These are phyloP conservation scores for Pseudomyrmex dendroicus DNA, from an alignment of 1,140 invertebrate genomes.

Conservation along the genomic window DNA sequence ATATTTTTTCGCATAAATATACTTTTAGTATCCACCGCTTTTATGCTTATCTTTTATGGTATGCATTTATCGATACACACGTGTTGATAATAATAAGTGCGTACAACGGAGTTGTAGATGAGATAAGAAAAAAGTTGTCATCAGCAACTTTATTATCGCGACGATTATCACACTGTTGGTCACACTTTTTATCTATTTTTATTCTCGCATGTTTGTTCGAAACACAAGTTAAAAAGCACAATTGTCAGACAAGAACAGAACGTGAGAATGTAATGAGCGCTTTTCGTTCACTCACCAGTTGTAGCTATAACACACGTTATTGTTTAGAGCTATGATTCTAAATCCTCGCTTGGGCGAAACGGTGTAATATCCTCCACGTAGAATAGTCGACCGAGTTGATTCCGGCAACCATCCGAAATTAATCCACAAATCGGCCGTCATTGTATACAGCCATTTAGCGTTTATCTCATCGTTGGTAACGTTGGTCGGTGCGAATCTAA, in stretches of 20 bases:
- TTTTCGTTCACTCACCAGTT: constrained; percentile 88
- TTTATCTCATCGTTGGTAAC: constrained; percentile 85
- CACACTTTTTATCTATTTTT: no score
- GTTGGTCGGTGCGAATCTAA: constrained; percentile 86
- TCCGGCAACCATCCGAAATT: constrained; percentile 87
- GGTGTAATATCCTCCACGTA: constrained; percentile 90
- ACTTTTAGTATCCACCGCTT: no score
- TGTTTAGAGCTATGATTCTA: constrained; percentile 90
- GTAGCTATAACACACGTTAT: constrained; percentile 89
- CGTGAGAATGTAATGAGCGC: constrained; percentile 5
- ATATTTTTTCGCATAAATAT: no score
- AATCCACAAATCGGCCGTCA: constrained; percentile 88
- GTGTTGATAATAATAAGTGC: no score
- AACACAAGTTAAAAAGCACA: background rate
- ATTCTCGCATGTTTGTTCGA: no score
- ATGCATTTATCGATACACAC: no score
- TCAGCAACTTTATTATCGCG: no score
- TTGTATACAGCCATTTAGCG: constrained; percentile 90
- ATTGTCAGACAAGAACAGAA: background rate
- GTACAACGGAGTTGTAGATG: no score
- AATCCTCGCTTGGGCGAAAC: constrained; percentile 87
- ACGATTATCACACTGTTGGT: no score
- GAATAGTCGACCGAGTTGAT: constrained; percentile 87
- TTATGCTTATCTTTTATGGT: no score
- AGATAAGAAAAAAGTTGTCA: no score